Conservation (phyloP, 2,888 invertebrate species). For the Acronicta alni region DNA sequence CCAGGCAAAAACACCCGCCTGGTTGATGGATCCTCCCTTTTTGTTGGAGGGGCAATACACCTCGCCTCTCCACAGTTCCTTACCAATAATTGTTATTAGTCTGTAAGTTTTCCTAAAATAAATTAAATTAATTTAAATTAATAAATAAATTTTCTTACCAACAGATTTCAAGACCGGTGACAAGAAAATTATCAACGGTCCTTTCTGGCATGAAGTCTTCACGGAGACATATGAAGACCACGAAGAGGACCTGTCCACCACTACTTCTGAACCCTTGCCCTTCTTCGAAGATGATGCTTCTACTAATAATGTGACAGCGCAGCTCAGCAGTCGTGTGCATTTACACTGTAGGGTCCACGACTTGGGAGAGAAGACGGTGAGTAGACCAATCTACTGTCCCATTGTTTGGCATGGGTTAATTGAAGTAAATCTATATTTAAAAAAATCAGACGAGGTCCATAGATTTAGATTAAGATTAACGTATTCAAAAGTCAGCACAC, state of each 20-base stretch:
- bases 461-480: too few relatives aligned
- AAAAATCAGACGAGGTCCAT: too few relatives aligned
- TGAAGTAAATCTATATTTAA: too few relatives aligned
- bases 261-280: slow-evolving; percentile 92
- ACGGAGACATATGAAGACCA: slow-evolving; percentile 81
- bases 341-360: slow-evolving; percentile 92
- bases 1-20: too few relatives aligned
- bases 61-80: too few relatives aligned
- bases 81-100: too few relatives aligned
- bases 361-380: slow-evolving; percentile 92
- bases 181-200: slow-evolving; percentile 79
- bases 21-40: too few relatives aligned
- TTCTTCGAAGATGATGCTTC: slow-evolving; percentile 92
- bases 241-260: slow-evolving; percentile 84
- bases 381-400: slow-evolving; percentile 49
- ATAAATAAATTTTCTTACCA: slow-evolving; percentile 4
- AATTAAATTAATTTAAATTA: too few relatives aligned
- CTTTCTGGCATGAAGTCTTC: slow-evolving; percentile 85
- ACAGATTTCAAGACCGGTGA: slow-evolving; percentile 85
- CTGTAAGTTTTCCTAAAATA: too few relatives aligned
- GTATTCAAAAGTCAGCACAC: too few relatives aligned
- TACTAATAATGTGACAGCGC: slow-evolving; percentile 92
- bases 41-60: too few relatives aligned
- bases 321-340: slow-evolving; percentile 90
- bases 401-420: too few relatives aligned